Evolutionary conservation across 1,140 invertebrate species (phyloP).

Genomic region (Drosophila punjabiensis): DNA sequence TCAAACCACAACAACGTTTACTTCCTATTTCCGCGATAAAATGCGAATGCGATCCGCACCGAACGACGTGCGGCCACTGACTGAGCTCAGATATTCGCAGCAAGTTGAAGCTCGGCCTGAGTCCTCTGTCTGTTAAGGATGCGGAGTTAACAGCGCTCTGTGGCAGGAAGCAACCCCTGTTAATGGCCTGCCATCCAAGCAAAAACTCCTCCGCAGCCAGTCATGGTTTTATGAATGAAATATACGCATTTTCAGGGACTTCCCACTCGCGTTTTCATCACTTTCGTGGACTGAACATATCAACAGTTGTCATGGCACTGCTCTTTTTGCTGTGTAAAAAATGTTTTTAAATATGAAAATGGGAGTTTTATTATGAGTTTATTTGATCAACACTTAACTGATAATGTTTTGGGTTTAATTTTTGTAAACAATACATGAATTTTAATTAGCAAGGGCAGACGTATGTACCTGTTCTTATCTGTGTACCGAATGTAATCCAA

Average conservation of each 20-base stretch:
- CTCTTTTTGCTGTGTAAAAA: neutral
- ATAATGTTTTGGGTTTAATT: slow-evolving; percentile 10
- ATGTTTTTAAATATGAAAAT: neutral
- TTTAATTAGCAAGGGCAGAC: slow-evolving; percentile 2
- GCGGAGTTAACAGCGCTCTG: slow-evolving; percentile 55
- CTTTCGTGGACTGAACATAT: slow-evolving; percentile 31
- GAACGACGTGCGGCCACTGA: slow-evolving; percentile 60
- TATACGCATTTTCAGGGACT: slow-evolving; percentile 15
- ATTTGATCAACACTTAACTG: slow-evolving; percentile 17
- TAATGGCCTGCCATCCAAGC: slow-evolving; percentile 33
- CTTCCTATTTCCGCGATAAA: neutral
- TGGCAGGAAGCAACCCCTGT: slow-evolving; percentile 24
- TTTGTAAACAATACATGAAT: neutral
- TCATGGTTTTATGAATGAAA: slow-evolving; percentile 69
- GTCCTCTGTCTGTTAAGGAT: slow-evolving; percentile 55
- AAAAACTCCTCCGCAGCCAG: slow-evolving; percentile 6
- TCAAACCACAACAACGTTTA: neutral
- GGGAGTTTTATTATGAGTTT: neutral
- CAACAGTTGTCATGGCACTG: slow-evolving; percentile 72
- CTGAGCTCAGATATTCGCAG: slow-evolving; percentile 71
- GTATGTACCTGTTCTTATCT: neutral
- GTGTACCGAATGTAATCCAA: neutral
- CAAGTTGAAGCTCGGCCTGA: slow-evolving; percentile 57
- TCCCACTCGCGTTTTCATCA: neutral
- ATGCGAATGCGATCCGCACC: slow-evolving; percentile 61